Evolutionary conservation across 2,797 vertebrate species (phyloP).

Genomic region (Phylloscopus collybita): DNA sequence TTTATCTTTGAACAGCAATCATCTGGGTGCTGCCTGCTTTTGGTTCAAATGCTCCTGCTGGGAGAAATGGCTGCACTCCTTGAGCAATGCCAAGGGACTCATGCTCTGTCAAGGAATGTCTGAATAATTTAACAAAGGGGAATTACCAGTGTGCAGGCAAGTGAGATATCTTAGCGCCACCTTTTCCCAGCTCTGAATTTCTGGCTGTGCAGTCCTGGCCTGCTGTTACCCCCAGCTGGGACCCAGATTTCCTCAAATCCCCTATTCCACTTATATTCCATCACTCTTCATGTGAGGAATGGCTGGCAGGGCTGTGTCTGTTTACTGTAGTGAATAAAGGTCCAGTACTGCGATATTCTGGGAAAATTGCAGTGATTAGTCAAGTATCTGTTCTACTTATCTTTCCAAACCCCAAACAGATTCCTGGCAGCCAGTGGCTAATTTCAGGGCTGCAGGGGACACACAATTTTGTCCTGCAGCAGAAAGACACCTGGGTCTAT

Average conservation of each 20-base stretch:
- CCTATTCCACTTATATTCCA: background rate
- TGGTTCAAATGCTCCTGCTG: background rate
- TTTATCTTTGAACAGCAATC: background rate
- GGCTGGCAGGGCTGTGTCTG: background rate
- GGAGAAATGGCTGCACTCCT: background rate
- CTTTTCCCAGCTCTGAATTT: background rate
- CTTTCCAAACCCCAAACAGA: background rate
- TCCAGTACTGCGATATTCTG: rapidly evolving
- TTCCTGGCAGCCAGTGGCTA: background rate
- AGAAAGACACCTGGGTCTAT: background rate
- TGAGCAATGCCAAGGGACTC: background rate
- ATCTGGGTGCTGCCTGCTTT: background rate
- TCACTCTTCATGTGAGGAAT: rapidly evolving
- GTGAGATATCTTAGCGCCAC: background rate
- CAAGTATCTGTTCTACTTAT: rapidly evolving
- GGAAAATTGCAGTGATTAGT: background rate
- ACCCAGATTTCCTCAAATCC: background rate
- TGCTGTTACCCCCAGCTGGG: background rate
- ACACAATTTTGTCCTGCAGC: background rate
- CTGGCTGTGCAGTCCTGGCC: background rate
- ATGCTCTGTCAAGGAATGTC: rapidly evolving
- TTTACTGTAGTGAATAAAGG: background rate
- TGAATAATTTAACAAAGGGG: too few species aligned
- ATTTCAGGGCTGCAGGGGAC: background rate
- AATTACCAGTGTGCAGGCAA: background rate